phyloP scores from a whole-genome alignment of 2,113 vertebrate genomes.

The Phylloscopus trochilus region DNA sequence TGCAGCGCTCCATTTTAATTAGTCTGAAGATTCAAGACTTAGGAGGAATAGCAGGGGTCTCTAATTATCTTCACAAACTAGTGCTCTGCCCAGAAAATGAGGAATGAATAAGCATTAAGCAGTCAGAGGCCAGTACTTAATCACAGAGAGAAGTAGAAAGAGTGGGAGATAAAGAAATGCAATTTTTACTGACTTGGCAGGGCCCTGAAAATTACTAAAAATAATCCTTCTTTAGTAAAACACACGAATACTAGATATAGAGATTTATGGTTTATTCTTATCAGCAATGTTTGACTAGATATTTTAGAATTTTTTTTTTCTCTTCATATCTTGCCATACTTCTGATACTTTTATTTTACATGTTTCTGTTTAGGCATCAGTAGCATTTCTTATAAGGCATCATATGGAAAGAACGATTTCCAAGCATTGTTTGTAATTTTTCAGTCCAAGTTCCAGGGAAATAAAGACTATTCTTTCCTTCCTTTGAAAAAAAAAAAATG shows the following conservation, averaged over 20 bases:
- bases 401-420: background rate
- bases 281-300: background rate
- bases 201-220: conserved; percentile 21
- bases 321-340: background rate
- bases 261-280: background rate
- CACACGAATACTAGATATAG: background rate
- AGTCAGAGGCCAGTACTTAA: conserved; percentile 57
- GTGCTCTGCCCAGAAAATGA: conserved; percentile 62
- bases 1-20: conserved; percentile 67
- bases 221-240: conserved; percentile 3
- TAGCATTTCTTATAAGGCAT: background rate
- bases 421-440: conserved; percentile 22
- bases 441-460: background rate
- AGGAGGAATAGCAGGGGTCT: conserved; percentile 44
- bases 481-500: background rate
- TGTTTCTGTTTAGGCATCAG: background rate
- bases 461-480: background rate
- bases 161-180: conserved; percentile 38
- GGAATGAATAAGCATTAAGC: conserved; percentile 55
- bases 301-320: background rate
- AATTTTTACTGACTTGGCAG: conserved; percentile 17
- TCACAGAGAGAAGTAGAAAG: conserved; percentile 34
- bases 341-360: background rate
- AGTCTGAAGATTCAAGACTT: conserved; percentile 61
- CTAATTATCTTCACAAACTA: conserved; percentile 70